Base-by-base conservation (phyloP, 2,113 vertebrate genomes). In the Brachirus orientalis region DNA sequence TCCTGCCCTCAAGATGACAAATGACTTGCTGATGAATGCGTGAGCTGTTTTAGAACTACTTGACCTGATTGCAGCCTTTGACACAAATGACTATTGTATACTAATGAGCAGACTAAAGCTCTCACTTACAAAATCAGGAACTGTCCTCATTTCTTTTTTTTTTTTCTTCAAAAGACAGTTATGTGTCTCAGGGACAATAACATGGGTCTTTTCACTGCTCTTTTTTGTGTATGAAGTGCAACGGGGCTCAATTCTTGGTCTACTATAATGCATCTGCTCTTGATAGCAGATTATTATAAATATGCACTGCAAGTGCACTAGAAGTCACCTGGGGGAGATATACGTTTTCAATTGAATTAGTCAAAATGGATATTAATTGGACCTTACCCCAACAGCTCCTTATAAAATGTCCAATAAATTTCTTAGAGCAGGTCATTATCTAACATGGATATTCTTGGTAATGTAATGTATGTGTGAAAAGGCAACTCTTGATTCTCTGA, bases 11-110 rank as follows among this genome's bases (percentile, higher is more conserved):
- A 20, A 69, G 35, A 52, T 51, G 51, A 56, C 20, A 45, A 72
- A 79, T 59, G 44, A 22, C 36, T 50, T 54, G 22, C 62, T 76
- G 65, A 79, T 79, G 56, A 64, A 63, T 45, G 36, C 5, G 7
- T 69, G 61, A 43, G 41, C 52, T 43, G 48, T 72, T 64, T 65
- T 63, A 72, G 52, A 17, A 22, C 53, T 54, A 58, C 69, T 82
- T 82, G 72, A 77, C 76, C 79, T 80, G 76, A 82, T 80, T 85
- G 43, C 68, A 60, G 52, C 53, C 37, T 63, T 63, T 55, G 7
- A 52, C 62, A 50, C 47, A 67, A 18, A 52, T 18, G 0, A 55
- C 19, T 67, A 14, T 57, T 67, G 28, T 53, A 51, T 20, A 47
- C 19, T 68, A 57, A 68, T 48, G 75, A 40, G 54, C 17, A 51